Base-by-base conservation (phyloP, 1,140 invertebrate species). In the Lepidurus couesii region DNA sequence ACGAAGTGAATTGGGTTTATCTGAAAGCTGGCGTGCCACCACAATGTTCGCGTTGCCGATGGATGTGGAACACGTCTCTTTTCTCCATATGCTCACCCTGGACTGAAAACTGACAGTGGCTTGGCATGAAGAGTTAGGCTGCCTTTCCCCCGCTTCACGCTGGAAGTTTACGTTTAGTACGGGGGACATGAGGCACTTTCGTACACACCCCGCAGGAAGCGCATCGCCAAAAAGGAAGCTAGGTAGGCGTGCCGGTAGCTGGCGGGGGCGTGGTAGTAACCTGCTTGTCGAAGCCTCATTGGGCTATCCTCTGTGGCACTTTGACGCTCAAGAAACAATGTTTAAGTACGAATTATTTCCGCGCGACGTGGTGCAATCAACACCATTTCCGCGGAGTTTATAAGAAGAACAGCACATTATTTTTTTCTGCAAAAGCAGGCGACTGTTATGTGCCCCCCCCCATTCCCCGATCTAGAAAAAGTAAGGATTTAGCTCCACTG, bases 61-160 rank as follows among this genome's bases (percentile, higher is more conserved):
- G 53, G 53, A 65, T 65, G 53, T 65, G 16, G 53, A 65, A 65
- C 53, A 65, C 53, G 53, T 65, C 53, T 21, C 53, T 65, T 65
- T 21, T 13, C 16, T 21, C 53, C 53, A 65, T 7, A 65, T n/a
- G 53, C 21, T 65, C 53, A 65, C 53, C 53, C 16, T 65, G 53
- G 53, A 65, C 53, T 65, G 53, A 65, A 65, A 65, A 65, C 16
- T 65, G 53, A 21, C 53, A 21, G 53, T 65, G 53, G 53, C 53
- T 9, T 65, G 16, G 16, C 16, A 65, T 21, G 16, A n/a, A 65
- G 53, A 65, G 16, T 65, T 21, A 65, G 16, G 53, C 53, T 13
- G 53, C 53, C 53, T 65, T 65, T 65, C 53, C 21, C 16, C 9
- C n/a, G 53, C 53, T 16, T 7, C 6, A 21, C 34, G 13, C 53